phyloP scores from a whole-genome alignment of 2,888 invertebrate species.

The Hypolimnas misippus region DNA sequence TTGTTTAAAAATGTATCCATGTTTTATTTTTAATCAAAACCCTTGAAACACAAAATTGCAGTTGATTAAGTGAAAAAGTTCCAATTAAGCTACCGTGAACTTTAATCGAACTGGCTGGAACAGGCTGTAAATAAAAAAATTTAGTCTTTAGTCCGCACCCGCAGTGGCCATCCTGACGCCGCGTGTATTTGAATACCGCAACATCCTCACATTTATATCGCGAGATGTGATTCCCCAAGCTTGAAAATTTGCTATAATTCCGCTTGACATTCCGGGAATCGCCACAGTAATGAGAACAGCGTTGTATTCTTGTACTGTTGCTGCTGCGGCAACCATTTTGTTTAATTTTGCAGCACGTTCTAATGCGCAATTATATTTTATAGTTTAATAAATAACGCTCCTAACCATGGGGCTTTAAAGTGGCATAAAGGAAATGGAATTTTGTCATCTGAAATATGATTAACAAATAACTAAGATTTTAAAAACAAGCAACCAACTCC shows the following conservation, averaged over 20 bases:
- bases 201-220: slow-evolving; percentile 43
- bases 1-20: too few species aligned
- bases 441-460: too few species aligned
- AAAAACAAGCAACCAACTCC: too few species aligned
- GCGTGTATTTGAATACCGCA: slow-evolving; percentile 47
- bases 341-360: slow-evolving; percentile 11
- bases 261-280: slow-evolving; percentile 43
- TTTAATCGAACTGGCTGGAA: not conserved
- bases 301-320: slow-evolving; percentile 13
- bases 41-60: too few species aligned
- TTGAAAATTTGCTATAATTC: slow-evolving; percentile 47
- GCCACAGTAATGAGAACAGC: slow-evolving; percentile 31
- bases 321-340: slow-evolving; percentile 10
- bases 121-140: not conserved
- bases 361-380: not conserved
- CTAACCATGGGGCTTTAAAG: not conserved
- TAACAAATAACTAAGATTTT: too few species aligned
- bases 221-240: slow-evolving; percentile 42
- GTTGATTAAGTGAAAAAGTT: too few species aligned
- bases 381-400: slow-evolving; percentile 1
- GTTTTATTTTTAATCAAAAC: too few species aligned
- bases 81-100: too few species aligned
- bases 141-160: slow-evolving; percentile 10
- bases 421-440: not conserved
- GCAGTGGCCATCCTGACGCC: slow-evolving; percentile 15